Conservation (phyloP, 2,797 vertebrate genomes). For the Rhabdophis nuchalis region DNA sequence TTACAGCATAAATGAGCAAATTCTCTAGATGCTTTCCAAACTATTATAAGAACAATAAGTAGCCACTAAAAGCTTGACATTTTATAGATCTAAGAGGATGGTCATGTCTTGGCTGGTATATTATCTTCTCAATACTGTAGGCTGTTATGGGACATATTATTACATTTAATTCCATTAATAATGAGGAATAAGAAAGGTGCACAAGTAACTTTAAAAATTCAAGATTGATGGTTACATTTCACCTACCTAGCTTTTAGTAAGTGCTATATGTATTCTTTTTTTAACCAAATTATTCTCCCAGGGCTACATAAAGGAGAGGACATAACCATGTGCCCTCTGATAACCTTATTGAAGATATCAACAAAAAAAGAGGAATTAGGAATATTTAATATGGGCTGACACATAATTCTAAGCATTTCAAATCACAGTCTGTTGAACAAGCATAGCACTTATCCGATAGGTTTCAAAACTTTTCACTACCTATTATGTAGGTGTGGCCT, state of each 20-base stretch:
- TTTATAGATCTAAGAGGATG: conserved; percentile 20
- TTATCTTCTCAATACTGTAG: conserved; percentile 30
- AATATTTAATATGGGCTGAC: not conserved
- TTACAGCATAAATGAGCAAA: conserved; percentile 39
- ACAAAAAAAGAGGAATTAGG: not conserved
- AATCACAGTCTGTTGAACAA: not conserved
- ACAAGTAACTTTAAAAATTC: not conserved
- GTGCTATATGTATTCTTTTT: not conserved
- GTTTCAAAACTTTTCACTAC: too few relatives aligned
- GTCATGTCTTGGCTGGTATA: conserved; percentile 1
- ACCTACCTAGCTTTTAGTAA: not conserved
- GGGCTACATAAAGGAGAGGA: not conserved
- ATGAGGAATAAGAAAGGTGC: not conserved
- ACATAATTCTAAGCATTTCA: not conserved
- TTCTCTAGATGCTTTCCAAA: conserved; percentile 55
- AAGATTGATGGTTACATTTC: not conserved
- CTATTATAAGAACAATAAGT: conserved; percentile 47
- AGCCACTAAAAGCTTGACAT: conserved; percentile 29
- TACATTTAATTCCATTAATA: conserved; percentile 27
- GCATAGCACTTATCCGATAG: not conserved
- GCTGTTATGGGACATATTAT: conserved; percentile 20
- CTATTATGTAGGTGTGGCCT: too few relatives aligned
- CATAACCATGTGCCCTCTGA: not conserved
- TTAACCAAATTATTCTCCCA: not conserved
- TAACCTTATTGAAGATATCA: not conserved